These are phyloP conservation scores for Catharus bicknelli DNA, from an alignment of 2,113 vertebrate species.

Conservation along the genomic window DNA sequence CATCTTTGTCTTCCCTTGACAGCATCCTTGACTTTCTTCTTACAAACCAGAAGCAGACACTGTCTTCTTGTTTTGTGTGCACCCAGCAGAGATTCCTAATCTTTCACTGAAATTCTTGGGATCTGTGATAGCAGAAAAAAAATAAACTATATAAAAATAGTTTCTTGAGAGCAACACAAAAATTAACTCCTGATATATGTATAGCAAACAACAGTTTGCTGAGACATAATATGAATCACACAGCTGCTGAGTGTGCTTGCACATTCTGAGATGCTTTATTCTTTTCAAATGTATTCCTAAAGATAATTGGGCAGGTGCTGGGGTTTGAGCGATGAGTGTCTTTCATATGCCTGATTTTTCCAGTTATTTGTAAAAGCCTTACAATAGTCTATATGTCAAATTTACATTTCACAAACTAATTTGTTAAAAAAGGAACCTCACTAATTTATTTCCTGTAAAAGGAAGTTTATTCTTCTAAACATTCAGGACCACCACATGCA, in stretches of 20 bases:
- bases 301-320: not conserved
- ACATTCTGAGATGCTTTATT: not conserved
- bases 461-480: not conserved
- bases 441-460: not conserved
- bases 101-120: not conserved
- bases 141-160: not conserved
- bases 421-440: not conserved
- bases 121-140: not conserved
- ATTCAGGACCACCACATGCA: not conserved
- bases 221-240: not conserved
- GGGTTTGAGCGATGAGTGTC: not conserved
- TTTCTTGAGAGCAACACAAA: not conserved
- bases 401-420: not conserved
- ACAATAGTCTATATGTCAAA: not conserved
- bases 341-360: not conserved
- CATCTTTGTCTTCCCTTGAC: not conserved
- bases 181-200: not conserved
- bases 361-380: not conserved
- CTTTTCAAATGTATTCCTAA: not conserved
- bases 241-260: not conserved
- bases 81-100: not conserved
- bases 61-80: not conserved
- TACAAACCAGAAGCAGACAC: not conserved
- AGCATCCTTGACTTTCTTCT: not conserved
- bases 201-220: not conserved